A percentile compares a stretch with the other conserved stretches of the same genome.
phyloP scores from a whole-genome alignment of 2,797 vertebrate genomes.

The Urosaurus nigricauda region DNA sequence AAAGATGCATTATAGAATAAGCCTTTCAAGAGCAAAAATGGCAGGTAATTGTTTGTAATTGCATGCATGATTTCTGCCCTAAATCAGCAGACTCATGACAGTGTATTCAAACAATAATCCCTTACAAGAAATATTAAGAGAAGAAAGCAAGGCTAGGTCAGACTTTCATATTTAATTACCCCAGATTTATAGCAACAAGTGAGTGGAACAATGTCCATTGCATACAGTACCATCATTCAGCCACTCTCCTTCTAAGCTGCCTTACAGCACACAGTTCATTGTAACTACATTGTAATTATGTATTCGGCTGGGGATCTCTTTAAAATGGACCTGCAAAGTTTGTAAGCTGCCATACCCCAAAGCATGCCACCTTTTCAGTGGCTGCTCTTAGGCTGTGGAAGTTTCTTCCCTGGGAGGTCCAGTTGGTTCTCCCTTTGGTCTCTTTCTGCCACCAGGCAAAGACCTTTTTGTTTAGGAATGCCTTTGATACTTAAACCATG shows the following conservation, averaged over 20 bases:
- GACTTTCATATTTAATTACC: slow-evolving; percentile 11
- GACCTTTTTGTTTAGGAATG: too few species aligned
- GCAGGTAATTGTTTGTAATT: slow-evolving; percentile 50
- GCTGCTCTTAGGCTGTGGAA: too few species aligned
- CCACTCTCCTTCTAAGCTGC: neutral
- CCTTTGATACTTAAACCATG: too few species aligned
- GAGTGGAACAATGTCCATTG: slow-evolving; percentile 1
- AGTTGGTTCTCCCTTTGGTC: too few species aligned
- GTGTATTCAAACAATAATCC: slow-evolving; percentile 43
- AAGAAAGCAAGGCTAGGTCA: slow-evolving; percentile 27
- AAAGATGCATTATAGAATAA: slow-evolving; percentile 8
- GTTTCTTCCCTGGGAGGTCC: too few species aligned
- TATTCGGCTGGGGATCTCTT: neutral
- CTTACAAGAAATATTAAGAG: slow-evolving; percentile 42
- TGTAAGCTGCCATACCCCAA: neutral
- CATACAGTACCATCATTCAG: slow-evolving; percentile 18
- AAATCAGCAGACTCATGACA: slow-evolving; percentile 48
- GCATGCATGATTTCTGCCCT: slow-evolving; percentile 46
- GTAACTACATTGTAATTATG: neutral
- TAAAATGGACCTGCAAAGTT: neutral
- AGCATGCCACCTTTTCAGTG: neutral
- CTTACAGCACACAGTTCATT: slow-evolving; percentile 20
- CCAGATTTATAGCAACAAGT: neutral
- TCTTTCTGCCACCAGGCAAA: too few species aligned
- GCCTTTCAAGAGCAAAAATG: neutral